Evolutionary conservation across 2,113 vertebrate species (phyloP).

Genomic region (Macroglossus sobrinus): DNA sequence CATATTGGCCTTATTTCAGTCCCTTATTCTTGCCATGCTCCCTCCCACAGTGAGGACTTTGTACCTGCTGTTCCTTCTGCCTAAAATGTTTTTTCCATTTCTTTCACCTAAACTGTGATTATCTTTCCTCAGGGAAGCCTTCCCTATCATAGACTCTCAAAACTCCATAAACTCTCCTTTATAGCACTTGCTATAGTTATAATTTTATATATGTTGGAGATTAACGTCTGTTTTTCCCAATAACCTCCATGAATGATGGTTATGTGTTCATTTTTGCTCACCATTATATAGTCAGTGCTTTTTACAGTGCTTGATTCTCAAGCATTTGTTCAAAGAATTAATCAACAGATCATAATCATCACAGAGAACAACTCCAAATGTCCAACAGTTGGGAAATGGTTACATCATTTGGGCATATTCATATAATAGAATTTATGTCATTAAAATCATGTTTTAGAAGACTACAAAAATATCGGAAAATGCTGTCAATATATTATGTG

Average conservation of each 20-base stretch:
- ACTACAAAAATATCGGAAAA: background rate
- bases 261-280: constrained; percentile 35
- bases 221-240: background rate
- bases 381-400: background rate
- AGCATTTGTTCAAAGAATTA: constrained; percentile 28
- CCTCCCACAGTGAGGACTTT: constrained; percentile 33
- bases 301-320: constrained; percentile 14
- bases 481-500: background rate
- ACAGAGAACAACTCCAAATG: background rate
- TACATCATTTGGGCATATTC: constrained; percentile 7
- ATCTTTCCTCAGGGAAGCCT: constrained; percentile 54
- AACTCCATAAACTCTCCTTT: constrained; percentile 32
- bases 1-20: constrained; percentile 39
- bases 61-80: constrained; percentile 46
- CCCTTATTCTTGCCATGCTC: constrained; percentile 41
- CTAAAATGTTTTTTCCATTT: constrained; percentile 52
- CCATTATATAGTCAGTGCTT: constrained; percentile 16
- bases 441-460: constrained; percentile 34
- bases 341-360: background rate
- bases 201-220: constrained; percentile 42
- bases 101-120: constrained; percentile 36
- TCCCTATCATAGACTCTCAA: constrained; percentile 48
- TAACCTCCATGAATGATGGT: constrained; percentile 48
- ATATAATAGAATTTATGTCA: background rate
- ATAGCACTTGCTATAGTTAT: constrained; percentile 43